Base-by-base conservation (phyloP, 2,888 invertebrate species). In the Andrena fulva region DNA sequence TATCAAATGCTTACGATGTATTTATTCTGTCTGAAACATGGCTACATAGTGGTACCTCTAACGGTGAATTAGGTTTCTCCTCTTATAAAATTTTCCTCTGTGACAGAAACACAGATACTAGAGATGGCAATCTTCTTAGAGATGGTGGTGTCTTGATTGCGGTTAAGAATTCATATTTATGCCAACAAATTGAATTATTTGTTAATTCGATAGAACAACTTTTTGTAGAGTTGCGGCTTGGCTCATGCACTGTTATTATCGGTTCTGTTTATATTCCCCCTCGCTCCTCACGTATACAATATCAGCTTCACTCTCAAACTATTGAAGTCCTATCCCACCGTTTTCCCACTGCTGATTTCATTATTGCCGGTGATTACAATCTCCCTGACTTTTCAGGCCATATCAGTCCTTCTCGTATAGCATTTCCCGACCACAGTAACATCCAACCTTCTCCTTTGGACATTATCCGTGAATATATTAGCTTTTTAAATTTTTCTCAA, bases 1-100 rank as follows among this genome's bases (percentile, higher is more conserved):
- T n/a, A 1, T 29, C 24, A 4, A 16, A 50, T n/a, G 29, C 27
- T 2, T 33, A 33, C 8, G 50, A 67, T 16, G 24, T 66, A 12
- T 52, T 67, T 52, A 67, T 52, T 50, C 8, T 67, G 8, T 16
- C 29, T n/a, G 52, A 67, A 52, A 67, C 67, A 10, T 67, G 67
- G 50, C 67, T 67, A 5, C n/a, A 24, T 31, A 16, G 5, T 31
- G 29, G 31, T 24, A 67, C 52, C 29, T 50, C 67, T 16, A 31
- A 50, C 4, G n/a, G 16, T 6, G 67, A 67, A 31, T 31, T 67
- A 2, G 52, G 67, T 5, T 52, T 67, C 16, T 16, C 24, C 8
- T 16, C 12, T 7, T 67, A 50, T 31, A 50, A 67, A n/a, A 67
- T 52, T 20, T 67, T 27, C 10, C 12, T 31, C 4, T 52, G 24